Evolutionary conservation across 2,797 vertebrate species (phyloP).

Genomic region (Rhynchonycteris naso): DNA sequence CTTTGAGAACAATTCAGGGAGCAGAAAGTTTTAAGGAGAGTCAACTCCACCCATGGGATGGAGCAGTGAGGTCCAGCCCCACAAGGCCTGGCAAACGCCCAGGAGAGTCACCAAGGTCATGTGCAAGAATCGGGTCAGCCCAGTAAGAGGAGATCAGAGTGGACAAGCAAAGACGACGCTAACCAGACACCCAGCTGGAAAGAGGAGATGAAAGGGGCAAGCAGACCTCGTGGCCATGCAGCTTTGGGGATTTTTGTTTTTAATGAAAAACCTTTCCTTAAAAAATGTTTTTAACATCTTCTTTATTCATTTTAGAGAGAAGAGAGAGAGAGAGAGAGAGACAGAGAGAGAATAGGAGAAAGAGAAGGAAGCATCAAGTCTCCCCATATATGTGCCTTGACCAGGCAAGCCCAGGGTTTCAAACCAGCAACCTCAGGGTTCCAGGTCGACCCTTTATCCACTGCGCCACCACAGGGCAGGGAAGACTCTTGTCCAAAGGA

Average conservation of each 20-base stretch:
- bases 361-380: too few species aligned
- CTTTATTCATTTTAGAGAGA: too few species aligned
- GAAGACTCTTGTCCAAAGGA: not conserved
- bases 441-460: too few species aligned
- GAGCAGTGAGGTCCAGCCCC: not conserved
- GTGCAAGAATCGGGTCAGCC: not conserved
- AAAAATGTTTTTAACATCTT: too few species aligned
- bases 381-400: too few species aligned
- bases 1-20: too few species aligned
- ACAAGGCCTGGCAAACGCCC: not conserved
- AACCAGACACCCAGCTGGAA: not conserved
- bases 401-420: too few species aligned
- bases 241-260: not conserved
- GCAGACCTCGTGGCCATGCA: not conserved
- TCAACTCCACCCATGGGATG: fast-evolving
- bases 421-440: too few species aligned
- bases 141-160: fast-evolving
- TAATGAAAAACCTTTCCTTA: not conserved
- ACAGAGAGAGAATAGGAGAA: too few species aligned
- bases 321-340: too few species aligned
- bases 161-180: not conserved
- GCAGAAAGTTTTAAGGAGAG: not conserved
- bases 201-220: not conserved
- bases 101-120: not conserved
- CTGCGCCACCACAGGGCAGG: too few species aligned